A percentile compares a stretch with the other conserved stretches of the same genome.
Conservation (phyloP, 2,797 vertebrate genomes). For the Scarus forsteni region DNA sequence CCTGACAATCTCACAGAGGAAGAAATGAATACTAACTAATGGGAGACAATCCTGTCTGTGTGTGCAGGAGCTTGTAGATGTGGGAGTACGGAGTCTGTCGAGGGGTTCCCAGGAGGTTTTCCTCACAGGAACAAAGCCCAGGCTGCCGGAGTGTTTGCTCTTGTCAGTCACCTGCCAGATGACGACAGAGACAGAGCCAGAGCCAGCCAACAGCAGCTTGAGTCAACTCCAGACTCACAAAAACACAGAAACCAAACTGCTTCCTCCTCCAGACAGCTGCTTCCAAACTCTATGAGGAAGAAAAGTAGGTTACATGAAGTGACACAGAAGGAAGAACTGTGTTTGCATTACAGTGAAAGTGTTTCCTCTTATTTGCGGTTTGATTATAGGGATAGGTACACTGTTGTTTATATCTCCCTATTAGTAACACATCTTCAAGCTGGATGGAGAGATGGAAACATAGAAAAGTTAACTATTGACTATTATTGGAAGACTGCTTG, state of each 20-base stretch:
- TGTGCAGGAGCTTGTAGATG: conserved; percentile 54
- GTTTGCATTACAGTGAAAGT: neutral
- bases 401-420: too few relatives aligned
- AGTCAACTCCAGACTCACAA: conserved; percentile 40
- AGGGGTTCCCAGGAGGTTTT: conserved; percentile 72
- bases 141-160: conserved; percentile 72
- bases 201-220: conserved; percentile 42
- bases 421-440: too few relatives aligned
- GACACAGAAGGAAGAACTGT: neutral
- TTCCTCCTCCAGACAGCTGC: neutral
- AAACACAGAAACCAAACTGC: conserved; percentile 11
- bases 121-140: conserved; percentile 60
- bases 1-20: conserved; percentile 53
- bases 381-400: too few relatives aligned
- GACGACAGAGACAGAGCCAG: conserved; percentile 57
- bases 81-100: conserved; percentile 21
- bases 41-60: conserved; percentile 69
- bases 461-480: too few relatives aligned
- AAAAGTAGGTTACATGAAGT: neutral
- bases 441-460: too few relatives aligned
- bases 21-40: conserved; percentile 79
- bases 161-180: conserved; percentile 80
- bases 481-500: too few relatives aligned
- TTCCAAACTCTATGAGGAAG: conserved; percentile 3
- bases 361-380: neutral